phyloP scores from a whole-genome alignment of 2,888 invertebrate species.

The Cenopis cana region DNA sequence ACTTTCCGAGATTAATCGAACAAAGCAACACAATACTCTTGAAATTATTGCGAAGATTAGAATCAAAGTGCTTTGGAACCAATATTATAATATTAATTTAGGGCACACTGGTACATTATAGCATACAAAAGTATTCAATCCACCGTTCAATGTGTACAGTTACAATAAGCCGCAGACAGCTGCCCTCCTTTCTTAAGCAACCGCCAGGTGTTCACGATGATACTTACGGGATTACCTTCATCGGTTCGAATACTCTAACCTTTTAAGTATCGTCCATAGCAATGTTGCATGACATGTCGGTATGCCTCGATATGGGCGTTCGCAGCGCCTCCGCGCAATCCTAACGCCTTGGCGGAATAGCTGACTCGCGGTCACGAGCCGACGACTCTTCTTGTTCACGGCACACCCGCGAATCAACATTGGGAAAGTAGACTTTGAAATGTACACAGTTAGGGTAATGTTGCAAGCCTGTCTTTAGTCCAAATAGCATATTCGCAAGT shows the following conservation, averaged over 20 bases:
- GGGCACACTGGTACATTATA: neutral
- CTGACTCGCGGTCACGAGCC: neutral
- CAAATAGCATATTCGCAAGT: too few relatives aligned
- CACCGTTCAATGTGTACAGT: neutral
- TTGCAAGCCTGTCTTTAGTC: too few relatives aligned
- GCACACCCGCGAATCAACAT: too few relatives aligned
- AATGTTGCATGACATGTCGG: neutral
- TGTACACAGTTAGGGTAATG: too few relatives aligned
- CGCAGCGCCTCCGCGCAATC: neutral
- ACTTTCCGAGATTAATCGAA: neutral
- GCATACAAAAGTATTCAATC: neutral
- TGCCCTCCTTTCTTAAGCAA: conserved; percentile 3
- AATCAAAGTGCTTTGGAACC: neutral
- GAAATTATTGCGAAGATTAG: neutral
- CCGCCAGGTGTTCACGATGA: conserved; percentile 10
- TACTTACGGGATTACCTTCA: neutral
- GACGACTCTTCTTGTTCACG: neutral
- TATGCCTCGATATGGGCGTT: conserved; percentile 4
- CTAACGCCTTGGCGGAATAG: neutral
- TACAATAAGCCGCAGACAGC: neutral
- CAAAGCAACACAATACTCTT: neutral
- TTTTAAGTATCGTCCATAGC: neutral
- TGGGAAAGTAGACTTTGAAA: too few relatives aligned
- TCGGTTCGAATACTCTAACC: neutral
- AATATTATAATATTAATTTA: neutral